Evolutionary conservation across 2,113 vertebrate genomes (phyloP), one percentile per base, ranked within the genome.

Genomic region (Damaliscus lunatus): DNA sequence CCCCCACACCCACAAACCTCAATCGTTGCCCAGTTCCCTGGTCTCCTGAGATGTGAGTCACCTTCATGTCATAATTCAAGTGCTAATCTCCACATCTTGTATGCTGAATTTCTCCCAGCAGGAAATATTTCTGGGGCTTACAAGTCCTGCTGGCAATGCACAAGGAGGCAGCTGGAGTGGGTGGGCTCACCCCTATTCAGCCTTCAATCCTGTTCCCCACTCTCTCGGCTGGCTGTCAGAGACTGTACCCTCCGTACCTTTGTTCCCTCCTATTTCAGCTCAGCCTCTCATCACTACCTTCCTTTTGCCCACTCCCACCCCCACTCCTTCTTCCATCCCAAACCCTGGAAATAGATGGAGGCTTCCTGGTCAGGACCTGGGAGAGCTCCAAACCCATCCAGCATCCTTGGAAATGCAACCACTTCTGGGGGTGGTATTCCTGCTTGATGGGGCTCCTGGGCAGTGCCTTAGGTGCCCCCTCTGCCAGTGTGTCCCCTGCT

Each of bases 31-130:
- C 64, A 71, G 57, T 92, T 88, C 31, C n/a, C 55, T 60, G 43
- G 29, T 93, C 90, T 94, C 88, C 14, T 29, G 77, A 90, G 92
- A 97, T 43, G 46, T 91, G 92, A 97, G 84, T 96, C 94, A 95
- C 96, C 92, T 98, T 96, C 93, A 74, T 33, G 82, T 96, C 77
- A 50, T 93, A 97, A 97, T 85, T 97, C 96, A 98, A 94, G 64
- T 92, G 92, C 85, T 97, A 93, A 96, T 96, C 94, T 97, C 62
- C 80, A 93, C 78, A 85, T 94, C 64, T 64, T 29, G n/a, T n/a
- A 59, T 36, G 36, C 85, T 78, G 90, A 87, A 92, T 95, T 98
- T 93, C 92, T 93, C 94, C 93, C 94, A 97, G 96, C 60, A 90
- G 92, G 86, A 90, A 92, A 85, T 29, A 29, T 95, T 91, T 36